These are phyloP conservation scores for Apus apus DNA, from an alignment of 2,113 vertebrate genomes.

Conservation along the genomic window DNA sequence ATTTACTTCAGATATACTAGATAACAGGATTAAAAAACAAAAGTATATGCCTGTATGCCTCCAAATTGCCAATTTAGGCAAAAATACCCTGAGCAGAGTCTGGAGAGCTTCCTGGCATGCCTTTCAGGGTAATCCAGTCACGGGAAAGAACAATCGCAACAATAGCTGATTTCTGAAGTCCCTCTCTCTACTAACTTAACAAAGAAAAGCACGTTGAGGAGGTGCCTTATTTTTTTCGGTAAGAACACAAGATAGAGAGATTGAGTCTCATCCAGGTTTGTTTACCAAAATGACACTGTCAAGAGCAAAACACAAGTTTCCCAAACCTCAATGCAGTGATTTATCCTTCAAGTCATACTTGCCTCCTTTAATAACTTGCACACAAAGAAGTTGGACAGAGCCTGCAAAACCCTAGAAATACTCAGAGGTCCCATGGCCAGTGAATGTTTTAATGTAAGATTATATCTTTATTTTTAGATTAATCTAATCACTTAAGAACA, in stretches of 20 bases:
- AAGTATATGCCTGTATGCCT: not conserved
- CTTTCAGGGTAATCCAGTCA: not conserved
- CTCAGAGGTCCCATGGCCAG: not conserved
- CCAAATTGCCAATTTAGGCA: slow-evolving; percentile 15
- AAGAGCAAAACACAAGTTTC: not conserved
- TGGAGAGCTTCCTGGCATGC: not conserved
- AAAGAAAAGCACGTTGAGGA: not conserved
- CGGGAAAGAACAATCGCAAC: not conserved
- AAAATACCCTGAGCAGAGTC: not conserved
- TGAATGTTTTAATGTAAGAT: not conserved
- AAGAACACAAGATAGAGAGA: not conserved
- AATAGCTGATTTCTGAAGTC: not conserved
- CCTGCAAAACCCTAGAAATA: not conserved
- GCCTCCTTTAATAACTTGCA: not conserved
- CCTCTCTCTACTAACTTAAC: not conserved
- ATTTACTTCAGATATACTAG: not conserved
- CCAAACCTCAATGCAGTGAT: not conserved
- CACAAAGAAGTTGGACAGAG: not conserved
- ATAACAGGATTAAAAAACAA: not conserved
- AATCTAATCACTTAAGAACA: not conserved
- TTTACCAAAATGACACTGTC: not conserved
- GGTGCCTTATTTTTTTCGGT: not conserved
- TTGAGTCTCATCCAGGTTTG: not conserved
- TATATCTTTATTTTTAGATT: not conserved
- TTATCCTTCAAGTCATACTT: not conserved